phyloP scores from a whole-genome alignment of 2,797 vertebrate genomes.

The Peromyscus attwateri region DNA sequence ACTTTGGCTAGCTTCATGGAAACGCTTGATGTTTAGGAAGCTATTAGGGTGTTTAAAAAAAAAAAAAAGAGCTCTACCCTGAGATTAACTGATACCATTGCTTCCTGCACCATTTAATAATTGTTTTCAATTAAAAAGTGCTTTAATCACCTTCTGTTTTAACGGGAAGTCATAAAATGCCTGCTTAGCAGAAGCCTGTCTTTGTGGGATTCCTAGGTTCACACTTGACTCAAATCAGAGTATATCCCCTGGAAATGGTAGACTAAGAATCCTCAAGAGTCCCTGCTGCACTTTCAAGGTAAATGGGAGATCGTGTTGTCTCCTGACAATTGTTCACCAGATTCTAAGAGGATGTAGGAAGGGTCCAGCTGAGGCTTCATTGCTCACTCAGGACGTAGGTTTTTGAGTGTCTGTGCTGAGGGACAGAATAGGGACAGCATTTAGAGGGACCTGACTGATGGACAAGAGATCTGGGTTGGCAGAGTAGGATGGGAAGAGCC shows the following conservation, averaged over 20 bases:
- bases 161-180: slow-evolving; percentile 55
- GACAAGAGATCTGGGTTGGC: not conserved
- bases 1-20: slow-evolving; percentile 62
- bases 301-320: not conserved
- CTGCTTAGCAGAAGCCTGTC: slow-evolving; percentile 36
- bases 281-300: not conserved
- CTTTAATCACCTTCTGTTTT: slow-evolving; percentile 69
- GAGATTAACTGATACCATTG: slow-evolving; percentile 75
- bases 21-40: slow-evolving; percentile 80
- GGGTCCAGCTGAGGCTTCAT: not conserved
- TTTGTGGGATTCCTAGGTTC: not conserved
- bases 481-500: no score
- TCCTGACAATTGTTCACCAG: not conserved
- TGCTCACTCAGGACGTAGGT: not conserved
- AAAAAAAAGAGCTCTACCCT: slow-evolving; percentile 47
- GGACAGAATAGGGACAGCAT: not conserved
- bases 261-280: not conserved
- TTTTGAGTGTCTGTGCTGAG: not conserved
- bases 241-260: not conserved
- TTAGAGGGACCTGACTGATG: not conserved
- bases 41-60: slow-evolving; percentile 68
- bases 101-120: slow-evolving; percentile 72
- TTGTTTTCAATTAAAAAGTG: slow-evolving; percentile 74
- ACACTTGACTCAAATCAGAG: not conserved
- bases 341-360: not conserved